Evolutionary conservation across 2,888 invertebrate genomes (phyloP).

Genomic region (Salticus scenicus): DNA sequence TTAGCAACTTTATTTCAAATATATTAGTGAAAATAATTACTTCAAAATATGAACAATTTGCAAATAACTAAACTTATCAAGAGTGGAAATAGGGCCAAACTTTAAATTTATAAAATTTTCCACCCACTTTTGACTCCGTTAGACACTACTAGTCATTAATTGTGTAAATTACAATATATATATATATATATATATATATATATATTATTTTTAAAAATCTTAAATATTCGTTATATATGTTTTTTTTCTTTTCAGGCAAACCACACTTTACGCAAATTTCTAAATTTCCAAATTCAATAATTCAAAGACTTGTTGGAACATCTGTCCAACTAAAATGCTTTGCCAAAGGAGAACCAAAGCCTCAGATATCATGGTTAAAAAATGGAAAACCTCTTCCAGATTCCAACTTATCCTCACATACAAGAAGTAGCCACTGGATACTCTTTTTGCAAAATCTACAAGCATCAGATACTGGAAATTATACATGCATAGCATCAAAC

Average conservation of each 20-base stretch:
- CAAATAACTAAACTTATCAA: too few relatives aligned
- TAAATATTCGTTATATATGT: too few relatives aligned
- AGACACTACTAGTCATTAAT: too few relatives aligned
- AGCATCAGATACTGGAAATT: constrained; percentile 69
- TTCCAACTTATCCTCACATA: constrained; percentile 29
- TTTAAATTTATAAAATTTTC: too few relatives aligned
- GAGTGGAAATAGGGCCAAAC: too few relatives aligned
- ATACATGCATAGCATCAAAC: constrained; percentile 66
- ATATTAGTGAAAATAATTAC: too few relatives aligned
- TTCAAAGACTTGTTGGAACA: constrained; percentile 62
- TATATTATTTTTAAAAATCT: too few relatives aligned
- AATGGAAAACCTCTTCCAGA: constrained; percentile 71
- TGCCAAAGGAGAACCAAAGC: constrained; percentile 70
- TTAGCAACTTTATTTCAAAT: too few relatives aligned
- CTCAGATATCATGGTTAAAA: constrained; percentile 71
- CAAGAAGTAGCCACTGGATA: constrained; percentile 56
- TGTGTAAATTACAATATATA: too few relatives aligned
- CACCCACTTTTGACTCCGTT: too few relatives aligned
- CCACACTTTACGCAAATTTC: constrained; percentile 60
- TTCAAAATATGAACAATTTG: too few relatives aligned
- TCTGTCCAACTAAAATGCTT: constrained; percentile 71
- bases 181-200: too few relatives aligned
- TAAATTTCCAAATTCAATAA: constrained; percentile 44
- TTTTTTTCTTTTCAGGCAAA: constrained; percentile 48
- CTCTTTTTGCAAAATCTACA: constrained; percentile 63